These are phyloP conservation scores for Brachionus angularis DNA, from an alignment of 1,140 invertebrate species.

Conservation along the genomic window DNA sequence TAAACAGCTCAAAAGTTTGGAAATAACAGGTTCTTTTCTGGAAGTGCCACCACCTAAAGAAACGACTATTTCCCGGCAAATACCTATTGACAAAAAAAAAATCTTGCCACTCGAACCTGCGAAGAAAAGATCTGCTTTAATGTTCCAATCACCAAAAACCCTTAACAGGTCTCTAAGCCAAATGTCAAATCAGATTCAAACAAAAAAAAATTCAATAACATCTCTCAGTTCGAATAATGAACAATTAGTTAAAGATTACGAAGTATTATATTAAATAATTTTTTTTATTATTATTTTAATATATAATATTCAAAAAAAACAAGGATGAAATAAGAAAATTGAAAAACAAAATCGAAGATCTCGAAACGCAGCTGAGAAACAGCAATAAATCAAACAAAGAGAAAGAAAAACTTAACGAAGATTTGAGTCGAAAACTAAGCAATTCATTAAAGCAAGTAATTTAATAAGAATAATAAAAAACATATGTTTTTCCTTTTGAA, in stretches of 20 bases:
- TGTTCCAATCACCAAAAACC: not conserved
- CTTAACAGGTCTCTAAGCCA: constrained; percentile 12
- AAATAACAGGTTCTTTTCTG: constrained; percentile 11
- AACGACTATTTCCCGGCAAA: not conserved
- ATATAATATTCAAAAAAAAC: no score
- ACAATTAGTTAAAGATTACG: not conserved
- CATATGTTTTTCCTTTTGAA: no score
- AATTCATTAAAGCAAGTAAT: not conserved
- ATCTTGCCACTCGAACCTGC: not conserved
- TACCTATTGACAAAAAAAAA: constrained; percentile 12
- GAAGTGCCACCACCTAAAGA: constrained; percentile 16
- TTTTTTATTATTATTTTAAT: no score
- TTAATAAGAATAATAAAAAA: no score
- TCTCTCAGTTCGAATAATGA: not conserved
- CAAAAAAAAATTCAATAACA: constrained; percentile 4
- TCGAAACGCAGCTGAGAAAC: not conserved
- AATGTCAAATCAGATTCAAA: not conserved
- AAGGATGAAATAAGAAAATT: constrained; percentile 26
- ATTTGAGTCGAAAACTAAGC: not conserved
- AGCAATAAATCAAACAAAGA: constrained; percentile 12
- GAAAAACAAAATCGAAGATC: constrained; percentile 32
- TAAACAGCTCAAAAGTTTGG: no score
- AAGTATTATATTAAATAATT: no score
- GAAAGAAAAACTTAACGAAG: constrained; percentile 20
- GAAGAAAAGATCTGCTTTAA: not conserved